Evolutionary conservation across 1,140 invertebrate species (phyloP).

Genomic region (Dendrolimus punctatus): DNA sequence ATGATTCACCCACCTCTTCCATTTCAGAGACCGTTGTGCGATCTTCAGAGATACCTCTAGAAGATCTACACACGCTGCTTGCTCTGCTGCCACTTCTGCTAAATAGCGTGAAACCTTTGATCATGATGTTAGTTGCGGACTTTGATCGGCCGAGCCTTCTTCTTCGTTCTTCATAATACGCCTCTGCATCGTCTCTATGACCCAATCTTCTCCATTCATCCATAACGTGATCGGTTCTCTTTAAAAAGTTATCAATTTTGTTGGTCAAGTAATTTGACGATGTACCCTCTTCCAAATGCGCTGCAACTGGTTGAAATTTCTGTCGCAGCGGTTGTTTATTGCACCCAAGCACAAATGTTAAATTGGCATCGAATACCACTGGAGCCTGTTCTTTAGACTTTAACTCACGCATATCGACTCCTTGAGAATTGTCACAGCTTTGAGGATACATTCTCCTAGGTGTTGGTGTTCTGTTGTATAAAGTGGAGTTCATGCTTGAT

Average conservation of each 20-base stretch:
- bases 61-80: constrained; percentile 64
- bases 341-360: constrained; percentile 83
- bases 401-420: constrained; percentile 71
- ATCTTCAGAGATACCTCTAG: constrained; percentile 73
- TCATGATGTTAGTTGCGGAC: constrained; percentile 85
- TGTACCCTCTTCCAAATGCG: constrained; percentile 81
- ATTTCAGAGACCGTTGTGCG: constrained; percentile 75
- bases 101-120: constrained; percentile 82
- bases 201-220: constrained; percentile 84
- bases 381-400: constrained; percentile 79
- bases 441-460: constrained; percentile 79
- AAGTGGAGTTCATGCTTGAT: constrained; percentile 57
- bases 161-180: constrained; percentile 50
- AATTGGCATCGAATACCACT: constrained; percentile 85
- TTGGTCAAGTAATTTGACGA: constrained; percentile 81
- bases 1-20: constrained; percentile 72
- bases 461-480: constrained; percentile 58
- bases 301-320: constrained; percentile 78
- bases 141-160: constrained; percentile 76
- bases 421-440: constrained; percentile 62
- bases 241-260: constrained; percentile 85
- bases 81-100: constrained; percentile 73
- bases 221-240: constrained; percentile 87
- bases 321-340: constrained; percentile 79
- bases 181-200: constrained; percentile 69